Conservation (phyloP, 1,140 invertebrate species). For the Zaprionus ghesquierei region DNA sequence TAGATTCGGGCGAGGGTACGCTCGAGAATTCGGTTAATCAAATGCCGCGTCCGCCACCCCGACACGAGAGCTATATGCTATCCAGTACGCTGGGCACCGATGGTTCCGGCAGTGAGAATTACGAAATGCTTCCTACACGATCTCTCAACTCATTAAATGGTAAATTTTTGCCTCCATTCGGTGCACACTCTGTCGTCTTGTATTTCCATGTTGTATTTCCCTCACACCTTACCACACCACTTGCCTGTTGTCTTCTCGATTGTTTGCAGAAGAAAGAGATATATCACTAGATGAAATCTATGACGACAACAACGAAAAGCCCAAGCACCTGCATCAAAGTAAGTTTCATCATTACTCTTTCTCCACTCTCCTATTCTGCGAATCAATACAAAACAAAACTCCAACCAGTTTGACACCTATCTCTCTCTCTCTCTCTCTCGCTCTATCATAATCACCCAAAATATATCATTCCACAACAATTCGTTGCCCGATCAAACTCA, state of each 20-base stretch:
- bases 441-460: not conserved
- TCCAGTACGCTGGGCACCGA: conserved; percentile 81
- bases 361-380: not conserved
- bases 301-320: conserved; percentile 84
- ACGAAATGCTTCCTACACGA: conserved; percentile 88
- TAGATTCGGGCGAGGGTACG: conserved; percentile 88
- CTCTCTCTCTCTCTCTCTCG: not conserved
- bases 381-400: not conserved
- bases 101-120: conserved; percentile 90
- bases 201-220: not conserved
- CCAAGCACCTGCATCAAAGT: conserved; percentile 82
- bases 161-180: conserved; percentile 1
- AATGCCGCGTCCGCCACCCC: conserved; percentile 86
- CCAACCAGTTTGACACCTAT: not conserved
- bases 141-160: conserved; percentile 84
- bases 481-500: not conserved
- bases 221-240: not conserved
- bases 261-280: conserved; percentile 81
- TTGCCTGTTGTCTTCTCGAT: not conserved
- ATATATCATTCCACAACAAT: not conserved
- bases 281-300: conserved; percentile 86
- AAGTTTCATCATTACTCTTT: conserved; percentile 52
- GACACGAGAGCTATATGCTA: conserved; percentile 88
- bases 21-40: conserved; percentile 86
- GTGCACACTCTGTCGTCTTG: not conserved